phyloP scores from a whole-genome alignment of 2,797 vertebrate genomes.

The Gymnoscopelus microlampas region DNA sequence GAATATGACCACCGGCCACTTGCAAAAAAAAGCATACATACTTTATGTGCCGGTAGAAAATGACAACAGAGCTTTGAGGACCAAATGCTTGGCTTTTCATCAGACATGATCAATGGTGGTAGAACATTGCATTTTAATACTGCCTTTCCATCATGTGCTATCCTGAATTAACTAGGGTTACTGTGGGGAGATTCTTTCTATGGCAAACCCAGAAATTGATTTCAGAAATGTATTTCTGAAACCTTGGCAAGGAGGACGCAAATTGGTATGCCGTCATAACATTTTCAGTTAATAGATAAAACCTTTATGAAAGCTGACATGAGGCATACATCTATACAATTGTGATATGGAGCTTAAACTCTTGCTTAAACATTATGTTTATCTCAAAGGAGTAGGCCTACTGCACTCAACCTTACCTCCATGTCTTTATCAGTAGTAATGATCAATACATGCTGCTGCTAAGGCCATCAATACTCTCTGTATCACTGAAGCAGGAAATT shows the following conservation, averaged over 20 bases:
- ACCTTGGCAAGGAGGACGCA: constrained; percentile 41
- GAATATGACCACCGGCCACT: constrained; percentile 61
- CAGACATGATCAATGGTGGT: constrained; percentile 58
- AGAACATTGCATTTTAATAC: constrained; percentile 68
- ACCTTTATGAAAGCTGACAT: constrained; percentile 28
- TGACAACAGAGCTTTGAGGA: constrained; percentile 43
- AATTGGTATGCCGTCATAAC: too few species aligned
- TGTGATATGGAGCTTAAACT: constrained; percentile 9
- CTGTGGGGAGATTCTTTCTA: constrained; percentile 37
- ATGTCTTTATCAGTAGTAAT: too few species aligned
- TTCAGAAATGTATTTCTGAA: constrained; percentile 21
- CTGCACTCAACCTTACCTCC: too few species aligned
- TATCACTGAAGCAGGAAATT: too few species aligned
- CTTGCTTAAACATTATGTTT: neutral
- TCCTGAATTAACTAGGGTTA: constrained; percentile 51
- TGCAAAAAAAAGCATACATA: constrained; percentile 22
- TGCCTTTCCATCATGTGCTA: constrained; percentile 68
- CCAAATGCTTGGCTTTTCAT: constrained; percentile 58
- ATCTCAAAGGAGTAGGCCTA: too few species aligned
- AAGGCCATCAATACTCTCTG: too few species aligned
- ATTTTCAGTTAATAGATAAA: constrained; percentile 13
- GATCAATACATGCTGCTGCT: too few species aligned
- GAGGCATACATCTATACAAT: constrained; percentile 42
- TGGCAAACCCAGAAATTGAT: constrained; percentile 30
- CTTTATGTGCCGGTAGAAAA: constrained; percentile 30